Conservation (phyloP, 2,888 invertebrate genomes). For the Lepidochrysops patricia region DNA sequence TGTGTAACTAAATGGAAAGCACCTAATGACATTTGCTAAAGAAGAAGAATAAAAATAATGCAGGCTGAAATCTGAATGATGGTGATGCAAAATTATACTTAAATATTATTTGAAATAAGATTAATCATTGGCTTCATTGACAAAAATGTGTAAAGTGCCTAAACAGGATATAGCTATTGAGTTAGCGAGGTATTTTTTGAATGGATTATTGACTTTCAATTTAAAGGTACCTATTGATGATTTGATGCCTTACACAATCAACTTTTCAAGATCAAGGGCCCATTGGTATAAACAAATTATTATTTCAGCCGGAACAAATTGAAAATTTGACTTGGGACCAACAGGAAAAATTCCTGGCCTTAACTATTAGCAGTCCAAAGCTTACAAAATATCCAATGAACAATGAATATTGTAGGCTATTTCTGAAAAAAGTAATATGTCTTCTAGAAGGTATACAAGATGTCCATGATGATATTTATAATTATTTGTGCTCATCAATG, state of each 20-base stretch:
- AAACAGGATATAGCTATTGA: background rate
- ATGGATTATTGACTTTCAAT: slow-evolving; percentile 9
- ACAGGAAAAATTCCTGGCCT: slow-evolving; percentile 74
- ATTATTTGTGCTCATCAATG: slow-evolving; percentile 71
- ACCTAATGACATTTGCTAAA: background rate
- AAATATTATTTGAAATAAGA: no score
- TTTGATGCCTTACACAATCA: no score
- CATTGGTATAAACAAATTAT: background rate
- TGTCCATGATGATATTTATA: slow-evolving; percentile 79
- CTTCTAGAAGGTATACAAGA: slow-evolving; percentile 73
- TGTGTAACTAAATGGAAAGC: no score
- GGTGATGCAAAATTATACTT: no score
- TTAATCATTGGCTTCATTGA: no score
- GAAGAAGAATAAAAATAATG: no score
- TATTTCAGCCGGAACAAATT: slow-evolving; percentile 44
- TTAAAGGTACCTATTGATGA: no score
- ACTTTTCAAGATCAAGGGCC: no score
- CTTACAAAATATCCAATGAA: slow-evolving; percentile 77
- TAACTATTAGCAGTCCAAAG: slow-evolving; percentile 71
- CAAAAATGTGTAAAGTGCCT: background rate
- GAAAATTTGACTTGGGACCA: slow-evolving; percentile 53
- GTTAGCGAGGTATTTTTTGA: background rate
- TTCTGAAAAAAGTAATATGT: slow-evolving; percentile 78
- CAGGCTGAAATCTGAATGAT: no score
- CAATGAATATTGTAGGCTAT: slow-evolving; percentile 75